Conservation (phyloP, 2,113 vertebrate genomes). For the Girardinichthys multiradiatus region DNA sequence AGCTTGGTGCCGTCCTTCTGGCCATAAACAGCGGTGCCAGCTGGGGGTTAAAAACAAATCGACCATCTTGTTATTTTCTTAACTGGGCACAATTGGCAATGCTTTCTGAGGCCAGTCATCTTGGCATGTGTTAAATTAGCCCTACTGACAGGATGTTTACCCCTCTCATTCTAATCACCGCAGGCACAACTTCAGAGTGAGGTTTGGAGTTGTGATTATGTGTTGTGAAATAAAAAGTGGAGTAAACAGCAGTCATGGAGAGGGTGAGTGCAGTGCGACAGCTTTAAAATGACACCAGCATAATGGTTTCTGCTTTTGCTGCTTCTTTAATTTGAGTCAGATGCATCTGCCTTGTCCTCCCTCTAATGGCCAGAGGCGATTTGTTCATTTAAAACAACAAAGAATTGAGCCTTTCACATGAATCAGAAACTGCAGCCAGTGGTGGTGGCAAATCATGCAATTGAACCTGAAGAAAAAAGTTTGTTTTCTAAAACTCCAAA, state of each 20-base stretch:
- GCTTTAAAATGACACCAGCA: slow-evolving; percentile 9
- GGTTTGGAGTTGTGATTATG: slow-evolving; percentile 34
- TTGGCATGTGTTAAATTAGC: slow-evolving; percentile 57
- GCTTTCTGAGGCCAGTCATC: slow-evolving; percentile 53
- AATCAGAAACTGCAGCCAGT: not conserved
- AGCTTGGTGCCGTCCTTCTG: slow-evolving; percentile 36
- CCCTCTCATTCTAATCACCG: slow-evolving; percentile 36
- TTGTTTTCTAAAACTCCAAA: slow-evolving; percentile 1
- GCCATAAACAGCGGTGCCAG: slow-evolving; percentile 36
- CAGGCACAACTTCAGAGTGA: slow-evolving; percentile 37
- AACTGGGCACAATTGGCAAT: slow-evolving; percentile 43
- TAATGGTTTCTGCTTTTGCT: not conserved
- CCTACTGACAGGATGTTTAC: slow-evolving; percentile 52
- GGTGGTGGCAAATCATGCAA: not conserved
- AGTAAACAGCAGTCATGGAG: slow-evolving; percentile 7
- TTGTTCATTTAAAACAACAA: not conserved
- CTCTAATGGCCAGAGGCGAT: not conserved
- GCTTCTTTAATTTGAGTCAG: not conserved
- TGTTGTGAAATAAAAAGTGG: slow-evolving; percentile 30
- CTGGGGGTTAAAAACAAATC: slow-evolving; percentile 67
- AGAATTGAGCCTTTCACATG: slow-evolving; percentile 3
- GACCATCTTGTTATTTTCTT: slow-evolving; percentile 56
- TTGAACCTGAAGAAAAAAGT: not conserved
- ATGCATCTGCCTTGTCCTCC: not conserved
- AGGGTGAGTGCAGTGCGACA: not conserved